phyloP scores from a whole-genome alignment of 2,797 vertebrate species.

The Enteromius argenteus region DNA sequence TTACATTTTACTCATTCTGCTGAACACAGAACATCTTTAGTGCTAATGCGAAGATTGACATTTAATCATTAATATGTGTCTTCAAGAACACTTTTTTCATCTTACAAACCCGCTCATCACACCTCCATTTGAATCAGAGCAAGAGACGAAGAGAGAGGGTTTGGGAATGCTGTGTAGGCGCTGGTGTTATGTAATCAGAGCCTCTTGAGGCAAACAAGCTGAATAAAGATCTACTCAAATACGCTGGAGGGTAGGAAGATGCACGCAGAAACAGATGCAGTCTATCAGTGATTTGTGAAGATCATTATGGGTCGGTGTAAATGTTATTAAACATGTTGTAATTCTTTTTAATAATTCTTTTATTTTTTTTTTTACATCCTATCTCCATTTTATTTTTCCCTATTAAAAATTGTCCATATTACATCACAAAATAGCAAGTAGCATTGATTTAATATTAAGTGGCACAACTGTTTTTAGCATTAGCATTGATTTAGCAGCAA shows the following conservation, averaged over 20 bases:
- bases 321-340: not conserved
- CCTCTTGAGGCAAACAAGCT: constrained; percentile 29
- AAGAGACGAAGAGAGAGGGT: not conserved
- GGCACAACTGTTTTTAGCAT: not conserved
- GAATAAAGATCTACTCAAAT: constrained; percentile 49
- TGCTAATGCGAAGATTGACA: not conserved
- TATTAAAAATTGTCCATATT: not conserved
- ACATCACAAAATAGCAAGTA: not conserved
- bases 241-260: constrained; percentile 3
- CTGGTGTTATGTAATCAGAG: constrained; percentile 52
- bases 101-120: constrained; percentile 1
- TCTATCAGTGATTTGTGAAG: not conserved
- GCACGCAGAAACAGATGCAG: constrained; percentile 24
- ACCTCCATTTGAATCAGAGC: constrained; percentile 9
- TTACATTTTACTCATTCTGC: constrained; percentile 6
- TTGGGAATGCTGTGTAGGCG: constrained; percentile 31
- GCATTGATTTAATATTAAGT: not conserved
- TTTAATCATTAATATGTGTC: not conserved
- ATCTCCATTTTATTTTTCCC: not conserved
- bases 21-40: not conserved
- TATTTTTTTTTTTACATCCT: not conserved
- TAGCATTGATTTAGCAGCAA: not conserved
- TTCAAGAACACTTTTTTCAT: not conserved
- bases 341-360: not conserved
- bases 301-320: not conserved